Percentiles rank a stretch among this genome's conserved stretches.
Evolutionary conservation across 2,888 invertebrate genomes (phyloP).

Genomic region (Bimastos eiseni): DNA sequence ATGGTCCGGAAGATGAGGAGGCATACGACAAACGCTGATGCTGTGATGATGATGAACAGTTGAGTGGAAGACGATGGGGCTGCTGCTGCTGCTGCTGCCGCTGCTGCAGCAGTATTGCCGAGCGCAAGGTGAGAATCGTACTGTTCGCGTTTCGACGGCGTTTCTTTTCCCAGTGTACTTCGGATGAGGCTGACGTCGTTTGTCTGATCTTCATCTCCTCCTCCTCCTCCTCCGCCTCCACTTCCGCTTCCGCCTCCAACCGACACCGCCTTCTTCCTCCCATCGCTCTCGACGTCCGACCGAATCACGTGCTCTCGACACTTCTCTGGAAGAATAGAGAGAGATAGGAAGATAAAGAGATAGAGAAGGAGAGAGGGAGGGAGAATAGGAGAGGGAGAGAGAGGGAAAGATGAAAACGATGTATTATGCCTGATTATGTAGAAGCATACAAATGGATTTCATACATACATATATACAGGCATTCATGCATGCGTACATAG

Average conservation of each 20-base stretch:
- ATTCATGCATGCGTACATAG: too few relatives aligned
- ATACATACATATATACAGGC: too few relatives aligned
- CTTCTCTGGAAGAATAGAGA: slow-evolving; percentile 4
- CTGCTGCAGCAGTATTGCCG: not conserved
- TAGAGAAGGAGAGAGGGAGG: not conserved
- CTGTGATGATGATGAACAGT: not conserved
- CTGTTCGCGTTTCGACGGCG: slow-evolving; percentile 18
- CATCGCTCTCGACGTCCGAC: not conserved
- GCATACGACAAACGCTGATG: not conserved
- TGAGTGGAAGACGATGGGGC: not conserved
- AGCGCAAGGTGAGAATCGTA: not conserved
- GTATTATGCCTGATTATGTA: too few relatives aligned
- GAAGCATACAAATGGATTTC: too few relatives aligned
- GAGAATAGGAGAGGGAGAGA: too few relatives aligned
- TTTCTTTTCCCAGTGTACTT: slow-evolving; percentile 1
- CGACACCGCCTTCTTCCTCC: not conserved
- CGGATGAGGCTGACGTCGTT: not conserved
- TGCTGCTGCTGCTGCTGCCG: not conserved
- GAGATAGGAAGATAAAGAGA: too few relatives aligned
- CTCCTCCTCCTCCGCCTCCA: not conserved
- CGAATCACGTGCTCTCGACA: slow-evolving; percentile 3
- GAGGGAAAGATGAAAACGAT: not conserved
- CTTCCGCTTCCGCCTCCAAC: not conserved
- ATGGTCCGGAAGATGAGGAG: not conserved
- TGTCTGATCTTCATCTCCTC: not conserved